Conservation (phyloP, 64 coral and sea anemone genomes). For the Platygyra sinensis region DNA sequence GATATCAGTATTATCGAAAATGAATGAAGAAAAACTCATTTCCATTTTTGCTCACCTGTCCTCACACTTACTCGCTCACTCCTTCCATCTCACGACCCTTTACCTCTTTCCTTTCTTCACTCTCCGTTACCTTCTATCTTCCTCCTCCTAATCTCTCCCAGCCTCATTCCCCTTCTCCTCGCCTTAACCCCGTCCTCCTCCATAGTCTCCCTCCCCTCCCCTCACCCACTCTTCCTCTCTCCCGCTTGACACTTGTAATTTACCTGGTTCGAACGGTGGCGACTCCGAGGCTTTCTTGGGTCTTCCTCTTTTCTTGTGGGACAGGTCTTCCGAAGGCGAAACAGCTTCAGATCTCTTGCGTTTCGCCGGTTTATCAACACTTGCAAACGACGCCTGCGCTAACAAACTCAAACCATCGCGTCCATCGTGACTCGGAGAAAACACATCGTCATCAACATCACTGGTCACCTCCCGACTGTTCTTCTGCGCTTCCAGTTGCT, state of each 20-base stretch:
- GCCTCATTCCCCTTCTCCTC: too few species aligned
- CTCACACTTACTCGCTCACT: too few species aligned
- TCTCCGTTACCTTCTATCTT: too few species aligned
- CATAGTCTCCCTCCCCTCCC: too few species aligned
- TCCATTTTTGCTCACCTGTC: too few species aligned
- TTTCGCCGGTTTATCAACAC: conserved; percentile 26
- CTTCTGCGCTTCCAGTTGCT: conserved; percentile 54
- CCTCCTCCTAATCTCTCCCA: too few species aligned
- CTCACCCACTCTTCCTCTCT: too few species aligned
- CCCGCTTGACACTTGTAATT: not conserved
- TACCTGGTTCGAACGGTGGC: conserved; percentile 25
- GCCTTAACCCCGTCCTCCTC: too few species aligned
- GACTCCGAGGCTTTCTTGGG: conserved; percentile 41
- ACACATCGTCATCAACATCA: conserved; percentile 63
- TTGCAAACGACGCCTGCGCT: conserved; percentile 55
- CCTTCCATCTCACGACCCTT: too few species aligned
- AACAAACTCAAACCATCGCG: conserved; percentile 52
- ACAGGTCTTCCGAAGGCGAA: conserved; percentile 27
- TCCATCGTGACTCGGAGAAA: conserved; percentile 7
- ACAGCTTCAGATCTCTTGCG: conserved; percentile 6
- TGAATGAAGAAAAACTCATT: too few species aligned
- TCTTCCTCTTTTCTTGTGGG: conserved; percentile 30
- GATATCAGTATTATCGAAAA: too few species aligned
- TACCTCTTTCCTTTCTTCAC: too few species aligned
- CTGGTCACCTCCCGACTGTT: conserved; percentile 4